Conservation (phyloP, 2,888 invertebrate genomes). For the Acrobasis repandana region DNA sequence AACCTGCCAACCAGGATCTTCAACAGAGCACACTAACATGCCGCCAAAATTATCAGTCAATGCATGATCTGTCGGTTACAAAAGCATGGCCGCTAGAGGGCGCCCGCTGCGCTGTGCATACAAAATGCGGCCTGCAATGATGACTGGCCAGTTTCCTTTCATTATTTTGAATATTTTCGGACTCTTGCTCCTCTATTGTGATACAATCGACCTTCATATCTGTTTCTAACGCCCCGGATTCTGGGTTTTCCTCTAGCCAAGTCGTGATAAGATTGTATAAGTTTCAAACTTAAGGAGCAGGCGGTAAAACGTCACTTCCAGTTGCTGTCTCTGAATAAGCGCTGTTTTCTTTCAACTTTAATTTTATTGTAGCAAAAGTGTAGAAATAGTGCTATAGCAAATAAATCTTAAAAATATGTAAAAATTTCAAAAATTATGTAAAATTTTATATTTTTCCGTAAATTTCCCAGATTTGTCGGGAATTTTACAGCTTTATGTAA, state of each 20-base stretch:
- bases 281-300: background rate
- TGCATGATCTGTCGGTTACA: slow-evolving; percentile 18
- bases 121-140: slow-evolving; percentile 4
- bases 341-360: no score
- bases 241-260: background rate
- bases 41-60: slow-evolving; percentile 12
- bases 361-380: no score
- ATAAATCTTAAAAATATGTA: no score
- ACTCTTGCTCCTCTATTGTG: background rate
- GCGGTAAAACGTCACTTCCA: no score
- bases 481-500: no score
- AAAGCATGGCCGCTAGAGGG: slow-evolving; percentile 17
- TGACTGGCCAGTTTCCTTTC: slow-evolving; percentile 8
- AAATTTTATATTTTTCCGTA: no score
- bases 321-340: no score
- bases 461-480: no score
- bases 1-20: slow-evolving; percentile 11
- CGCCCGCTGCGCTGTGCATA: slow-evolving; percentile 7
- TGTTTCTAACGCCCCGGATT: background rate
- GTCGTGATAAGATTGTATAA: background rate
- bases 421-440: no score
- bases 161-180: slow-evolving; percentile 1
- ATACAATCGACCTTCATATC: background rate
- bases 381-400: no score
- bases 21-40: background rate